Evolutionary conservation across 2,113 vertebrate species (phyloP).

Genomic region (Marcusenius ussheri): DNA sequence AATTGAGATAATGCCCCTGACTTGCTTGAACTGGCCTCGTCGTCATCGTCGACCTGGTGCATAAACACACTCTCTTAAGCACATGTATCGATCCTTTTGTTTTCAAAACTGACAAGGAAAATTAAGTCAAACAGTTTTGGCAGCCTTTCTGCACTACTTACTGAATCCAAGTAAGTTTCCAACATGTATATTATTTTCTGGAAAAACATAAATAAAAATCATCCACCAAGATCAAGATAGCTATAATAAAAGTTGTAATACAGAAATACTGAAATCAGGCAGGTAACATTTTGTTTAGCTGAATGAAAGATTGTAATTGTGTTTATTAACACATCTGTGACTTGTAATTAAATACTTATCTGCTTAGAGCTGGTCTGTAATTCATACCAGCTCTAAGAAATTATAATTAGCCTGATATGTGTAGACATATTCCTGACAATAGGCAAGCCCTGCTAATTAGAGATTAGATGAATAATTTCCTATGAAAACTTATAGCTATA

Average conservation of each 20-base stretch:
- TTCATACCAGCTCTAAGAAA: background rate
- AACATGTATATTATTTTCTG: background rate
- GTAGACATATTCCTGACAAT: background rate
- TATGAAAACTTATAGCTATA: background rate
- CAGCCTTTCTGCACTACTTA: background rate
- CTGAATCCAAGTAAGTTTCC: background rate
- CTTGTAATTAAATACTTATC: background rate
- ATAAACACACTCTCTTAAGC: conserved; percentile 23
- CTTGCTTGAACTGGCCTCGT: background rate
- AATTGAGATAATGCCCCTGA: conserved; percentile 21
- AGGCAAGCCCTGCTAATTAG: background rate
- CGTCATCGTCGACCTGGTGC: conserved; percentile 1
- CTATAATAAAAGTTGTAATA: background rate
- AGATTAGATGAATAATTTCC: background rate
- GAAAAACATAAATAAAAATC: background rate
- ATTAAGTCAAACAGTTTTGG: background rate
- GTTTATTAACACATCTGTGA: background rate
- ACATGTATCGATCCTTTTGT: conserved; percentile 23
- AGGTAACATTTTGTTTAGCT: background rate
- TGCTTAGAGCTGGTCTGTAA: background rate
- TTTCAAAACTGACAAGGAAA: conserved; percentile 19
- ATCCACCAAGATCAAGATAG: background rate
- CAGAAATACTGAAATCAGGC: background rate
- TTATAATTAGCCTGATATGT: background rate
- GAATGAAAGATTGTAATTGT: background rate